Evolutionary conservation across 2,888 invertebrate species (phyloP).

Genomic region (Rotaria macrura): DNA sequence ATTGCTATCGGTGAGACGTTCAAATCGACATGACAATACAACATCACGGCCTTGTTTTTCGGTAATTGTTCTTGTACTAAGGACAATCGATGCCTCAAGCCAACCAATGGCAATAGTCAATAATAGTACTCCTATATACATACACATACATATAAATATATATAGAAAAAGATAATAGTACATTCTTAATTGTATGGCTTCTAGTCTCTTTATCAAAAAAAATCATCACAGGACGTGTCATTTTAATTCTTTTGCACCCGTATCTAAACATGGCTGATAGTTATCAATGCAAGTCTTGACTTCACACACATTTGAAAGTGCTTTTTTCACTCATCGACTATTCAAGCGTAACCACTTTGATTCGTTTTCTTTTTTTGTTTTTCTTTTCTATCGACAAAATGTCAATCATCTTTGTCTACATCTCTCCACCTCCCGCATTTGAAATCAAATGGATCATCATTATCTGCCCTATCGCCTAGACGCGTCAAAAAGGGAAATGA

Average conservation of each 20-base stretch:
- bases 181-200: conserved; percentile 6
- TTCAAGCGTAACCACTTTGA: conserved; percentile 8
- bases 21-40: background rate
- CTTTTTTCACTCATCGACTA: conserved; percentile 8
- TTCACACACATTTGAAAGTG: background rate
- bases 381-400: background rate
- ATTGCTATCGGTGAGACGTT: background rate
- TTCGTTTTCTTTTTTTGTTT: background rate
- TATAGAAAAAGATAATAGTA: background rate
- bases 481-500: conserved; percentile 8
- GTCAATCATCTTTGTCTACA: conserved; percentile 13
- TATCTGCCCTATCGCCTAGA: conserved; percentile 6
- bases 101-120: background rate
- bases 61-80: conserved; percentile 5
- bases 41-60: conserved; percentile 3
- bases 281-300: conserved; percentile 11
- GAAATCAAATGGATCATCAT: conserved; percentile 21
- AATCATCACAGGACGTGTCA: conserved; percentile 8
- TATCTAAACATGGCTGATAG: conserved; percentile 12
- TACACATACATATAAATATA: background rate
- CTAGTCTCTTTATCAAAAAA: background rate
- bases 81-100: background rate
- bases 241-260: conserved; percentile 1
- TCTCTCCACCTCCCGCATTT: background rate
- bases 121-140: background rate